A percentile compares a stretch with the other conserved stretches of the same genome.
phyloP scores from a whole-genome alignment of 2,888 invertebrate species.

The Venusia cambrica region DNA sequence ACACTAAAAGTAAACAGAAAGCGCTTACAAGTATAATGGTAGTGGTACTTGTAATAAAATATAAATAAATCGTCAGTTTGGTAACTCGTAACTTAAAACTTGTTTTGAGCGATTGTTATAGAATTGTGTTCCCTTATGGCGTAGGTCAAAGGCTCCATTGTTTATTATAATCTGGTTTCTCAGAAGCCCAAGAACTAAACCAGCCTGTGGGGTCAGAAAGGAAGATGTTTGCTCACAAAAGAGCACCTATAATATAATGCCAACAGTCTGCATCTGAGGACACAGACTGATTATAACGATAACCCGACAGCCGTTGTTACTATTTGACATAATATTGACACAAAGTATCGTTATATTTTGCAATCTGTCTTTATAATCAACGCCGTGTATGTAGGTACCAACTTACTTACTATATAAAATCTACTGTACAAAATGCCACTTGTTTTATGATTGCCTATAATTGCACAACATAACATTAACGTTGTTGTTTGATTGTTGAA shows the following conservation, averaged over 20 bases:
- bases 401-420: constrained; percentile 4
- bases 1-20: constrained; percentile 6
- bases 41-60: too few relatives aligned
- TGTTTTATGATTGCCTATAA: constrained; percentile 16
- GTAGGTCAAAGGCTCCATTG: constrained; percentile 46
- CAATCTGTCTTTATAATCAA: too few relatives aligned
- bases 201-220: constrained; percentile 9
- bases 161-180: constrained; percentile 36
- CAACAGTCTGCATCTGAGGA: not conserved
- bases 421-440: constrained; percentile 12
- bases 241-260: constrained; percentile 1
- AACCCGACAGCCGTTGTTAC: too few relatives aligned
- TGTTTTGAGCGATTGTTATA: constrained; percentile 46
- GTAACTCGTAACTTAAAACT: constrained; percentile 40
- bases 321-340: too few relatives aligned
- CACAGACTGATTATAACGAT: too few relatives aligned
- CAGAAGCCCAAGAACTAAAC: constrained; percentile 5
- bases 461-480: constrained; percentile 25
- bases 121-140: constrained; percentile 37
- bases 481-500: constrained; percentile 29
- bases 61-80: constrained; percentile 26
- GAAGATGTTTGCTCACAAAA: constrained; percentile 3
- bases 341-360: too few relatives aligned
- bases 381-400: constrained; percentile 4
- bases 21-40: too few relatives aligned